phyloP scores from a whole-genome alignment of 2,113 vertebrate species.

The Syrmaticus mikado region DNA sequence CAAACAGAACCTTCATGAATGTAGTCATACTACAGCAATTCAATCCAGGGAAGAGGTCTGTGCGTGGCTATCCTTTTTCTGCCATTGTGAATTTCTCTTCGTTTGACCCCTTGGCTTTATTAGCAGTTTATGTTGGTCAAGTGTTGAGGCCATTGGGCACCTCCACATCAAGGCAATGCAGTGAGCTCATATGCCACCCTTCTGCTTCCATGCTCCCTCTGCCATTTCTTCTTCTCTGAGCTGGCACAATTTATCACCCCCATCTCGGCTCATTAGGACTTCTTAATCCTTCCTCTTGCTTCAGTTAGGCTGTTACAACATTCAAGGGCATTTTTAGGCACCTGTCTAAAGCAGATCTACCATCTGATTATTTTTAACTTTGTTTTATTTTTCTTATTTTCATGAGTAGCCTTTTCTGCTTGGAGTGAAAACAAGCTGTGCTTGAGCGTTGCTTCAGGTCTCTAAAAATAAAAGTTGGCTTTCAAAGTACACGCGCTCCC shows the following conservation, averaged over 20 bases:
- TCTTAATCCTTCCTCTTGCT: not conserved
- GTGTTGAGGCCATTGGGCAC: not conserved
- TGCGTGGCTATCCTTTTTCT: not conserved
- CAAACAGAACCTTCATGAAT: not conserved
- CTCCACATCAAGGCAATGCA: no score
- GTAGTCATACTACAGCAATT: not conserved
- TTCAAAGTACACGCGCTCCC: slow-evolving; percentile 11
- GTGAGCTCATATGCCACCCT: not conserved
- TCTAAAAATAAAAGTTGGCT: slow-evolving; percentile 62
- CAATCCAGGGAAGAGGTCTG: not conserved
- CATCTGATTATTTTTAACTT: not conserved
- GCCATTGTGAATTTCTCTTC: not conserved
- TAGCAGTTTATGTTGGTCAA: not conserved
- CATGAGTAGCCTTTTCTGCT: not conserved
- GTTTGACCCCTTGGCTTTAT: not conserved
- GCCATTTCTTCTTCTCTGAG: not conserved
- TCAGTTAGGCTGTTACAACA: not conserved
- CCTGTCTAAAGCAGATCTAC: not conserved
- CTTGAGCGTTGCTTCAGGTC: not conserved
- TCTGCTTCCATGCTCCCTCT: not conserved
- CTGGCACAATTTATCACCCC: not conserved
- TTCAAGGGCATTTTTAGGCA: not conserved
- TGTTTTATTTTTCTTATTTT: not conserved
- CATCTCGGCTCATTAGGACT: not conserved
- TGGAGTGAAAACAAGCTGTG: slow-evolving; percentile 8